Evolutionary conservation across 2,797 vertebrate genomes (phyloP).

Genomic region (Brachymystax lenok): DNA sequence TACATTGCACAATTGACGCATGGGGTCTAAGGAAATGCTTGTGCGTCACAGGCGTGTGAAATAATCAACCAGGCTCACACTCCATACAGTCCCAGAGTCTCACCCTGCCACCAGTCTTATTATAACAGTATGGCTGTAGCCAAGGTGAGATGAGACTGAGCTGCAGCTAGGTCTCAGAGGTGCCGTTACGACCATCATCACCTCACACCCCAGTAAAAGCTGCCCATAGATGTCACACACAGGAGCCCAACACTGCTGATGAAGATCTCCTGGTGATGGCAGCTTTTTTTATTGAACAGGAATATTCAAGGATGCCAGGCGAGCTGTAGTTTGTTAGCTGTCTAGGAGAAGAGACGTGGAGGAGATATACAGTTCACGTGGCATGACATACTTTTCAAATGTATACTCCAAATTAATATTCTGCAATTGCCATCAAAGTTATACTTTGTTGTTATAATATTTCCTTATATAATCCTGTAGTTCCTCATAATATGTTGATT

Average conservation of each 20-base stretch:
- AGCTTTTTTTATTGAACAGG: neutral
- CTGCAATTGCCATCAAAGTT: neutral
- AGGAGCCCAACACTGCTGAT: constrained; percentile 6
- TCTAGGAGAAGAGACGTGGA: neutral
- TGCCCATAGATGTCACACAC: constrained; percentile 1
- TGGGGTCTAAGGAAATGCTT: neutral
- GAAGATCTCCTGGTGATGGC: neutral
- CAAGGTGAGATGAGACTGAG: constrained; percentile 14
- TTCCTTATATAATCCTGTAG: neutral
- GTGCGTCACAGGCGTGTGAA: neutral
- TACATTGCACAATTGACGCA: neutral
- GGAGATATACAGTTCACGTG: neutral
- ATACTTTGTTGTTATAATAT: neutral
- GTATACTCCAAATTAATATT: neutral
- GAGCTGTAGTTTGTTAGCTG: constrained; percentile 4
- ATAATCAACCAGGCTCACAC: neutral
- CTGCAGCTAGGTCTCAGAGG: constrained; percentile 20
- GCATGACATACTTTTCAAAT: neutral
- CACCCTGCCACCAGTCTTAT: neutral
- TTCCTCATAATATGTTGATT: neutral
- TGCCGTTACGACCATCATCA: constrained; percentile 23
- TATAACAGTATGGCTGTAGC: neutral
- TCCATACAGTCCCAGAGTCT: neutral
- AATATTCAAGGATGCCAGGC: neutral
- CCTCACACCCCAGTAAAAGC: constrained; percentile 7